Conservation (phyloP, 2,888 invertebrate species). For the Prosopocoilus inquinatus region DNA sequence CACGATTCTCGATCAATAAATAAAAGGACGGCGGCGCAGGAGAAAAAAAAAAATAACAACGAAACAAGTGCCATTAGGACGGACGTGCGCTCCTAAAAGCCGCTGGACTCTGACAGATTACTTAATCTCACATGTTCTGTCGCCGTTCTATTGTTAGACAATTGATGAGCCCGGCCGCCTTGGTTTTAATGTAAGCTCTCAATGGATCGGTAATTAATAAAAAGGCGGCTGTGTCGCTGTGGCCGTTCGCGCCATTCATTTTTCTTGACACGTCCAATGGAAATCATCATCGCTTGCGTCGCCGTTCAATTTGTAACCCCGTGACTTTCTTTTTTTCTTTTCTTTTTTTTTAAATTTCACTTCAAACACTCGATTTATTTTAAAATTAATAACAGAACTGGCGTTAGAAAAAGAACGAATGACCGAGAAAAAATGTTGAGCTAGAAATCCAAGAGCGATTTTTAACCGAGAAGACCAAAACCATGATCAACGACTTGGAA, state of each 20-base stretch:
- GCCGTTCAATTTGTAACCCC: no score
- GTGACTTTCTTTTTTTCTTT: no score
- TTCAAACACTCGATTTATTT: no score
- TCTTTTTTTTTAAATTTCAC: no score
- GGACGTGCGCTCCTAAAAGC: constrained; percentile 20
- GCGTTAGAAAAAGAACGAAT: no score
- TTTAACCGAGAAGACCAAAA: no score
- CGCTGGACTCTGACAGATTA: constrained; percentile 33
- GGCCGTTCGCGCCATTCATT: constrained; percentile 22
- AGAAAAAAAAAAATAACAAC: neutral
- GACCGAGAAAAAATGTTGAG: no score
- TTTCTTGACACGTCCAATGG: constrained; percentile 19
- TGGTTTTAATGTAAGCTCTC: constrained; percentile 42
- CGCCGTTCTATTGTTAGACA: constrained; percentile 41
- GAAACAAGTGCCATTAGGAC: constrained; percentile 4
- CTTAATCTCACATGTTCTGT: constrained; percentile 39
- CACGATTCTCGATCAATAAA: constrained; percentile 1
- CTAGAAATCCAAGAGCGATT: no score
- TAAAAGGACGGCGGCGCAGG: neutral
- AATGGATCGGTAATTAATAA: constrained; percentile 41
- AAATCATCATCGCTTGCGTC: no score
- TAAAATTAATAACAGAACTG: no score
- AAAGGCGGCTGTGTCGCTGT: constrained; percentile 26
- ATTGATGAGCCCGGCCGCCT: constrained; percentile 42
- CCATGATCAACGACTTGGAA: no score